These are phyloP conservation scores for Elephas maximus DNA, from an alignment of 2,113 vertebrate species.

Conservation along the genomic window DNA sequence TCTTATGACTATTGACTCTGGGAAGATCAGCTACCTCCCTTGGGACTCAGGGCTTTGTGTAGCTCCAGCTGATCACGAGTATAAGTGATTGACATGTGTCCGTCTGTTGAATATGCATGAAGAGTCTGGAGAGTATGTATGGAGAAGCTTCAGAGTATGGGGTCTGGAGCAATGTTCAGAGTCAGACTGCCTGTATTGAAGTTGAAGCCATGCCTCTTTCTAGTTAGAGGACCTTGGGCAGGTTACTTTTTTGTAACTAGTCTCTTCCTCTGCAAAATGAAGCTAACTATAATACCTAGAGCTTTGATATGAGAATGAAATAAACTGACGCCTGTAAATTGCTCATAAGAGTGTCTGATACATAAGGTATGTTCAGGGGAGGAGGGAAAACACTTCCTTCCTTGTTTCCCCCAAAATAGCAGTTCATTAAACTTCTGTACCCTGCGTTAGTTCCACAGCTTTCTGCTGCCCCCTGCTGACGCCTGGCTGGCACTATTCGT, in stretches of 20 bases:
- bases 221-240: background rate
- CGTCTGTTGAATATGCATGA: too few species aligned
- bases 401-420: constrained; percentile 4
- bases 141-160: fast-evolving
- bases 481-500: background rate
- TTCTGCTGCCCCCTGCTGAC: constrained; percentile 81
- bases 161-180: background rate
- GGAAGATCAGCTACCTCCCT: background rate
- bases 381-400: background rate
- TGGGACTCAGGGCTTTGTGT: background rate
- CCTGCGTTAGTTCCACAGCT: background rate
- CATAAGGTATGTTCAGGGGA: background rate
- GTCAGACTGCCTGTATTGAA: background rate
- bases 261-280: constrained; percentile 9
- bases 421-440: too few species aligned
- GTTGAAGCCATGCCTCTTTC: background rate
- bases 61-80: background rate
- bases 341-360: background rate
- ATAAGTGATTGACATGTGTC: background rate
- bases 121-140: fast-evolving
- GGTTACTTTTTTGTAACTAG: background rate
- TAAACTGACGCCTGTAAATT: background rate
- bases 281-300: background rate
- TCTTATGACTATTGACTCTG: background rate
- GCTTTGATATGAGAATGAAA: background rate